Conservation (phyloP, 2,797 vertebrate genomes). For the Lepus townsendii region DNA sequence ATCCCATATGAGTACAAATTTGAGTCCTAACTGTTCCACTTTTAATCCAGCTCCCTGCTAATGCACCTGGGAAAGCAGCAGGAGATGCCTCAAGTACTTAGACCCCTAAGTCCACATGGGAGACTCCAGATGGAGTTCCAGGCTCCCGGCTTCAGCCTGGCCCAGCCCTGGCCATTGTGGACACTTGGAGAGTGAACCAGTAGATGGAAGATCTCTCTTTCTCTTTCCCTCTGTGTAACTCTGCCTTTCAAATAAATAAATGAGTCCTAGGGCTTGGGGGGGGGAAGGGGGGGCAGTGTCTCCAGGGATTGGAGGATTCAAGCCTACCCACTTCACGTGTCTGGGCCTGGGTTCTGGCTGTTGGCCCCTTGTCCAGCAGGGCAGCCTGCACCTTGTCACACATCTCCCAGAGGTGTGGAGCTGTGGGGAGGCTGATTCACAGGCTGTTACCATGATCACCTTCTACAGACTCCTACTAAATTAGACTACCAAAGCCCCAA, state of each 20-base stretch:
- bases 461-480: slow-evolving; percentile 25
- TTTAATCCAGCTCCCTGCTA: no score
- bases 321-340: not conserved
- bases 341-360: not conserved
- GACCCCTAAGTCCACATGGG: no score
- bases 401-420: not conserved
- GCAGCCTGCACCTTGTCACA: not conserved
- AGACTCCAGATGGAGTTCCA: no score
- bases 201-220: no score
- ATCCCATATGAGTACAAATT: no score
- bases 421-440: not conserved
- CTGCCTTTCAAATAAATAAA: not conserved
- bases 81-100: no score
- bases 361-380: not conserved
- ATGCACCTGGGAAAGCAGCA: no score
- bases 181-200: no score
- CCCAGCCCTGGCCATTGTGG: no score
- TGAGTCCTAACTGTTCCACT: no score
- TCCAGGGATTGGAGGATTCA: not conserved
- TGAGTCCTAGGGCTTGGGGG: not conserved
- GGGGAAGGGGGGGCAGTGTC: not conserved
- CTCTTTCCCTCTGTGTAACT: no score
- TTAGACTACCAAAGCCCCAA: slow-evolving; percentile 15
- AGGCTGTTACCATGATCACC: not conserved
- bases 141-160: no score